A percentile compares a stretch with the other conserved stretches of the same genome.
These are phyloP conservation scores for Knipowitschia caucasica DNA, from an alignment of 2,797 vertebrate species.

Conservation along the genomic window DNA sequence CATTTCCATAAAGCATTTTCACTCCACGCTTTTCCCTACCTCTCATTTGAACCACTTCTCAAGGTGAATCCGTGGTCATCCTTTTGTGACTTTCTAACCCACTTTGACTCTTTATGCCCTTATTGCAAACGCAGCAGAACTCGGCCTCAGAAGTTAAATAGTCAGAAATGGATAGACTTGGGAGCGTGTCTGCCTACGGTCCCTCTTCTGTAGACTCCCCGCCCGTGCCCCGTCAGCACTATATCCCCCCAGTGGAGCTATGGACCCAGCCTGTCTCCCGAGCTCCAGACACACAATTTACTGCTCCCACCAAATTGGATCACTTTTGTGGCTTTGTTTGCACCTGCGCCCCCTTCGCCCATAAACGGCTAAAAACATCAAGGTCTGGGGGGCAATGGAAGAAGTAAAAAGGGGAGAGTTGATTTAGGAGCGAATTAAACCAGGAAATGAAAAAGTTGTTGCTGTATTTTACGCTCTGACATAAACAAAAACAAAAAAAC, in stretches of 20 bases:
- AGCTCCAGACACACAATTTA: slow-evolving; percentile 68
- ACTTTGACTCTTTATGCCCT: slow-evolving; percentile 17
- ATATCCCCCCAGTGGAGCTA: slow-evolving; percentile 43
- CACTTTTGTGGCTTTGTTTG: slow-evolving; percentile 61
- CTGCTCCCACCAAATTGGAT: slow-evolving; percentile 71
- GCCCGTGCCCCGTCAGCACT: slow-evolving; percentile 60
- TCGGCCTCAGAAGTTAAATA: slow-evolving; percentile 30
- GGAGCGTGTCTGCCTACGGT: slow-evolving; percentile 41
- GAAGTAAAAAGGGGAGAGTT: slow-evolving; percentile 22
- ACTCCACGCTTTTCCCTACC: slow-evolving; percentile 11
- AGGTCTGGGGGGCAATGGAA: slow-evolving; percentile 32
- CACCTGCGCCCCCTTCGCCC: slow-evolving; percentile 62
- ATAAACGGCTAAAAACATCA: slow-evolving; percentile 62
- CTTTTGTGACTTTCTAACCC: slow-evolving; percentile 3
- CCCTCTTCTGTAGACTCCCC: slow-evolving; percentile 22
- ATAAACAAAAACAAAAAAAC: neutral
- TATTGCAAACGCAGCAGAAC: slow-evolving; percentile 48
- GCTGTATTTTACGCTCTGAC: neutral
- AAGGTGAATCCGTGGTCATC: slow-evolving; percentile 15
- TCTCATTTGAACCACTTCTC: slow-evolving; percentile 6
- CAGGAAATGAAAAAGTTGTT: slow-evolving; percentile 29
- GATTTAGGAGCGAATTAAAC: slow-evolving; percentile 65
- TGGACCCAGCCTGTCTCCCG: slow-evolving; percentile 38
- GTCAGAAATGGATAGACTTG: slow-evolving; percentile 28
- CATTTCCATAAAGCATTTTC: slow-evolving; percentile 27